A percentile compares a stretch with the other conserved stretches of the same genome.
phyloP scores from a whole-genome alignment of 2,888 invertebrate species.

The Limulus polyphemus region DNA sequence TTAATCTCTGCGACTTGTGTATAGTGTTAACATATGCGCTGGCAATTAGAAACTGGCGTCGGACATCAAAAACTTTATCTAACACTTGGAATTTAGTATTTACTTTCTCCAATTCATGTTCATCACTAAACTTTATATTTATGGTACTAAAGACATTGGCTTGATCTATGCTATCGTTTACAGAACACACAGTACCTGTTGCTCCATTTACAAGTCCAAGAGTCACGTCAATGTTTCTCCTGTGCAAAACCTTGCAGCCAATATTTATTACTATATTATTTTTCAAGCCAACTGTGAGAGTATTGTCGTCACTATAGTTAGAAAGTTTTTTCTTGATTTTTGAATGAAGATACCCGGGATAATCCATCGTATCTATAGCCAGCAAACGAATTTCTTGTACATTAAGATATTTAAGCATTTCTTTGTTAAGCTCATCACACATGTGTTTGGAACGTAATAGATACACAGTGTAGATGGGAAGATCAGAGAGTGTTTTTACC shows the following conservation, averaged over 20 bases:
- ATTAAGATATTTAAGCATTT: no score
- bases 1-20: slow-evolving; percentile 3
- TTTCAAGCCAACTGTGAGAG: not conserved
- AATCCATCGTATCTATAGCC: no score
- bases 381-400: no score
- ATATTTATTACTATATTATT: not conserved
- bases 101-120: not conserved
- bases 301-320: not conserved
- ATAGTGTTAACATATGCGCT: slow-evolving; percentile 4
- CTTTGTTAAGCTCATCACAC: no score
- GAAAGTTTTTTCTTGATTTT: not conserved
- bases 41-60: slow-evolving; percentile 1
- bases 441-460: no score
- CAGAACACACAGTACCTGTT: not conserved
- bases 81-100: not conserved
- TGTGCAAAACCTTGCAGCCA: not conserved
- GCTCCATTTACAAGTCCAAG: slow-evolving; percentile 3
- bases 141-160: no score
- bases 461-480: no score
- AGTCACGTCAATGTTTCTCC: not conserved
- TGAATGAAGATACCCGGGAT: not conserved
- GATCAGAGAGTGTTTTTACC: no score
- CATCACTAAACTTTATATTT: not conserved
- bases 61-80: not conserved
- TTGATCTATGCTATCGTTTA: not conserved